Conservation (phyloP, 2,113 vertebrate genomes). For the Acanthochromis polyacanthus region DNA sequence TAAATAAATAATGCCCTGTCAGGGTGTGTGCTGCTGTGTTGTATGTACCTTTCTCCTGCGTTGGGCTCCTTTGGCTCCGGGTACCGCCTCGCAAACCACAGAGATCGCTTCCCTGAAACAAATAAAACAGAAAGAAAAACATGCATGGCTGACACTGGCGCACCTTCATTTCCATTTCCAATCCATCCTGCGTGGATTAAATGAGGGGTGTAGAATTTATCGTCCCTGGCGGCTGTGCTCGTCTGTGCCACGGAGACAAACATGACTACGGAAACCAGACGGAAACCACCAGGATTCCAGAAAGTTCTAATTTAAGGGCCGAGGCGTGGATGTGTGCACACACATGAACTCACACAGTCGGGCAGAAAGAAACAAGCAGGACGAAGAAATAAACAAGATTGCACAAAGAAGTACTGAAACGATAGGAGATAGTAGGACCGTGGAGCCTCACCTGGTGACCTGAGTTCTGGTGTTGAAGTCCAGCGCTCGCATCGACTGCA, state of each 20-base stretch:
- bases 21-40: conserved; percentile 50
- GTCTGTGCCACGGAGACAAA: conserved; percentile 65
- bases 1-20: conserved; percentile 80
- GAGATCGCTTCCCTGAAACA: conserved; percentile 94
- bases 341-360: neutral
- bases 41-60: conserved; percentile 93
- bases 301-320: conserved; percentile 73
- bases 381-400: conserved; percentile 3
- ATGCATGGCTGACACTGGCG: conserved; percentile 26
- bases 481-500: conserved; percentile 97
- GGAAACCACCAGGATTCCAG: conserved; percentile 80
- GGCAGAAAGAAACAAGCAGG: conserved; percentile 24
- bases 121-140: conserved; percentile 20
- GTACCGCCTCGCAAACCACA: conserved; percentile 97
- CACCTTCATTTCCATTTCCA: conserved; percentile 31
- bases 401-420: too few species aligned
- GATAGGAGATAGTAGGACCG: neutral
- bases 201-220: conserved; percentile 57
- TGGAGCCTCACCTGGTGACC: conserved; percentile 93
- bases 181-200: conserved; percentile 46
- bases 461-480: conserved; percentile 98
- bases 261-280: conserved; percentile 71
- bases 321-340: conserved; percentile 23
- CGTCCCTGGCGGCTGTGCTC: conserved; percentile 40
- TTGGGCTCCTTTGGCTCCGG: conserved; percentile 93